Base-by-base conservation (phyloP, 2,888 invertebrate genomes). In the Xestia rhomboidea region DNA sequence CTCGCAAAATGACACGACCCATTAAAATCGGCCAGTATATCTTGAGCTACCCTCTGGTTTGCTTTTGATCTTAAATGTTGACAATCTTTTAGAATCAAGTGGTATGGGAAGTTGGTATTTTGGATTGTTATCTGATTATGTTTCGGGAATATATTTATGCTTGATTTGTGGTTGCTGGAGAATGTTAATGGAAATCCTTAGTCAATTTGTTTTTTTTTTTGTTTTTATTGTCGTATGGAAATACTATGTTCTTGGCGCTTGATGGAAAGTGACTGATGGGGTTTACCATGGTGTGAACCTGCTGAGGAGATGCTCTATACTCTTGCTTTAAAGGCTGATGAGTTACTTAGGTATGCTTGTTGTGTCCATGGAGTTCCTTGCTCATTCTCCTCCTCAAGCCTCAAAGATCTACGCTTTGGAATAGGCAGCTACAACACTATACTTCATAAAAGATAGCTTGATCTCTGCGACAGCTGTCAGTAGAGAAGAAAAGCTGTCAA, bases 1-100 rank as follows among this genome's bases (percentile, higher is more conserved):
- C 87, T 89, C 87, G 86, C 86, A 88, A 88, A 90, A 91, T 89
- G 90, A 90, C 88, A 84, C 84, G 82, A 84, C 76, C 89, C 90
- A 91, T 91, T 91, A 91, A 89, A 81, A 82, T 70, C 74, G 81
- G 57, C 89, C 87, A 89, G 84, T 72, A 10, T 87, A 73, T 27
- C n/a, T 73, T 79, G 90, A 84, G 44, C 91, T 87, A 85, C 91
- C 91, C 90, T 89, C 70, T 68, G 70, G 73, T 75, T 64, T 34
- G 79, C 85, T 88, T 88, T 88, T 88, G 84, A 87, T 87, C 83
- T 82, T 74, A 82, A 84, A 80, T 84, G 82, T 87, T 86, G 83
- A 85, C 88, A 88, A 82, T 87, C 80, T 84, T 88, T 71, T 70
- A 68, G 80, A 85, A 72, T 78, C 69, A 68, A 77, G 85, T 82